Conservation (phyloP, 1,140 invertebrate genomes). For the Cyclina sinensis region DNA sequence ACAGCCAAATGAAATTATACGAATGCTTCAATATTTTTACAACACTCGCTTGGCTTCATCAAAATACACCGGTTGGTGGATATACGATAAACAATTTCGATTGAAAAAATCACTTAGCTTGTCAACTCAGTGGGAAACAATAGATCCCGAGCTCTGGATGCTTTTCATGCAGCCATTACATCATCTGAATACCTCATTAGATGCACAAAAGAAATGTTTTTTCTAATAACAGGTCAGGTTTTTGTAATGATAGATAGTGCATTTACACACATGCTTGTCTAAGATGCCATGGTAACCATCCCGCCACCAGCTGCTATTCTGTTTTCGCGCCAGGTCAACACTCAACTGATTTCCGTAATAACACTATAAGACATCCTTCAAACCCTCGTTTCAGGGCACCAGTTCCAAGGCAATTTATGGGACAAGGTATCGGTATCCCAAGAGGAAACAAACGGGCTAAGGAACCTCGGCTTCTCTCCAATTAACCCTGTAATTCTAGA, state of each 20-base stretch:
- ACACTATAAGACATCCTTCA: background rate
- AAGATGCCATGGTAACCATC: slow-evolving; percentile 1
- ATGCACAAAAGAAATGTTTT: background rate
- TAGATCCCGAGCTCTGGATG: too few relatives aligned
- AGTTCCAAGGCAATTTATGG: background rate
- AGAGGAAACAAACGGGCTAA: background rate
- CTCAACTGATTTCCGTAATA: background rate
- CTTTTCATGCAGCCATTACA: too few relatives aligned
- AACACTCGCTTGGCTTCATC: background rate
- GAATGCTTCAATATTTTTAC: background rate
- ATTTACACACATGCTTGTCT: background rate
- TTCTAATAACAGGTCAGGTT: background rate
- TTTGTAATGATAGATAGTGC: background rate
- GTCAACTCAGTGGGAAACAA: too few relatives aligned
- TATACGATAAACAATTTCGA: background rate
- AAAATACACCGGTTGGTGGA: background rate
- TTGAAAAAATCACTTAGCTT: too few relatives aligned
- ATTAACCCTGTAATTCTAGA: background rate
- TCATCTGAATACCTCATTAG: too few relatives aligned
- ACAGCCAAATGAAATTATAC: background rate
- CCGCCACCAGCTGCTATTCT: background rate
- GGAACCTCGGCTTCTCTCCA: background rate
- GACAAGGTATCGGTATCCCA: background rate
- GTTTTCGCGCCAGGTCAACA: background rate
- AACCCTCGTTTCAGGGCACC: background rate